Percentiles rank a stretch among this genome's conserved stretches.
phyloP scores from a whole-genome alignment of 2,888 invertebrate genomes.

The Tenthredo amoena region DNA sequence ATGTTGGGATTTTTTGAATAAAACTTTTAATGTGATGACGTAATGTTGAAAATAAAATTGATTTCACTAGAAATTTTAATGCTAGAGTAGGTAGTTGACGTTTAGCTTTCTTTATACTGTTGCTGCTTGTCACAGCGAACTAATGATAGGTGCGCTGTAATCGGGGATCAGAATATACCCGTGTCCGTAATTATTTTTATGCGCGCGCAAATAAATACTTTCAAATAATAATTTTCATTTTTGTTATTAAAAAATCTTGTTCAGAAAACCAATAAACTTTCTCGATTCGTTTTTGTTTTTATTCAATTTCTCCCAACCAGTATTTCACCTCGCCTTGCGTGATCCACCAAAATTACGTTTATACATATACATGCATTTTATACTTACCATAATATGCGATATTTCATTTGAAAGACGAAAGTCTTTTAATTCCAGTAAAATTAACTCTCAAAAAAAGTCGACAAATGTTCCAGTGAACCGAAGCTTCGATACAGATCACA shows the following conservation, averaged over 20 bases:
- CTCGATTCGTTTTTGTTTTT: not conserved
- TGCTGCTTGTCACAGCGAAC: slow-evolving; percentile 1
- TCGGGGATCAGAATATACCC: not conserved
- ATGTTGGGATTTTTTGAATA: not conserved
- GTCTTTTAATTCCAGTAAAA: no score
- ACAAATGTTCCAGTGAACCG: no score
- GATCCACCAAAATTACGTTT: not conserved
- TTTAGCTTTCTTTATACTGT: slow-evolving; percentile 20
- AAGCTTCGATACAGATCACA: no score
- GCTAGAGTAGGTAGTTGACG: slow-evolving; percentile 24
- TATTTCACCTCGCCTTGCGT: not conserved
- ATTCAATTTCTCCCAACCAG: not conserved
- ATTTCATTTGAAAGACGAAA: no score
- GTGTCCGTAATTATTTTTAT: not conserved
- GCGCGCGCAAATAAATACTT: slow-evolving; percentile 4
- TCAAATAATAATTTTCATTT: not conserved
- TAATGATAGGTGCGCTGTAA: slow-evolving; percentile 44
- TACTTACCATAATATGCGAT: no score
- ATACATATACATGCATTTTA: no score
- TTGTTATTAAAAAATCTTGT: not conserved
- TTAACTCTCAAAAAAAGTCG: no score
- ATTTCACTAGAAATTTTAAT: slow-evolving; percentile 47
- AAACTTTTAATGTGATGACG: slow-evolving; percentile 26
- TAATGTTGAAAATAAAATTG: slow-evolving; percentile 28
- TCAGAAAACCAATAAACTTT: not conserved